A percentile compares a stretch with the other conserved stretches of the same genome.
phyloP scores from a whole-genome alignment of 64 coral and sea anemone genomes.

The Montipora cactus region DNA sequence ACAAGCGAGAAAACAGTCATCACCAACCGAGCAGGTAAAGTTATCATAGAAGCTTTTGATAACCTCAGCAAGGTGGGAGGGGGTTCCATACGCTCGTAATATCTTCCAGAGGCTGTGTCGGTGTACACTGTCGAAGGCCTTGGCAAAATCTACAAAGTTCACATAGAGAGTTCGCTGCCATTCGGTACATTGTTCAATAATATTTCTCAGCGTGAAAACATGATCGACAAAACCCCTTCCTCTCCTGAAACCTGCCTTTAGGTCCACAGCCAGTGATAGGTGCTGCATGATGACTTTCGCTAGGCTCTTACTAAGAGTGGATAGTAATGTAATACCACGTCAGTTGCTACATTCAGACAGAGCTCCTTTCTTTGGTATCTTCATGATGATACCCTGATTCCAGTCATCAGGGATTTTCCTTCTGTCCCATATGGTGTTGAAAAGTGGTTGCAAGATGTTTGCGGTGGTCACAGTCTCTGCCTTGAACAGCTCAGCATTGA shows the following conservation, averaged over 20 bases:
- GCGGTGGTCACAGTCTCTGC: constrained; percentile 1
- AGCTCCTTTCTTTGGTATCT: constrained; percentile 28
- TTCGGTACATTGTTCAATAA: constrained; percentile 2
- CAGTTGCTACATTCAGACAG: constrained; percentile 11
- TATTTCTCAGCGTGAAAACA: constrained; percentile 25
- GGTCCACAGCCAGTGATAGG: constrained; percentile 21
- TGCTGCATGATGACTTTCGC: neutral
- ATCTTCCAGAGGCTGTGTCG: constrained; percentile 34
- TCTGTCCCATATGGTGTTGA: neutral
- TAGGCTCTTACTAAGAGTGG: neutral
- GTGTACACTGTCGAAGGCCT: constrained; percentile 44
- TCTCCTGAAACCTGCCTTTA: constrained; percentile 11
- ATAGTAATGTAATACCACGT: constrained; percentile 22
- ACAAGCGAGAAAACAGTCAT: neutral
- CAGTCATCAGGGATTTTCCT: constrained; percentile 36
- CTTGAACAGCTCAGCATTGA: constrained; percentile 40
- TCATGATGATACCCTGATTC: constrained; percentile 12
- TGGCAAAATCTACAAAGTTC: constrained; percentile 56
- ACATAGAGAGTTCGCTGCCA: constrained; percentile 22
- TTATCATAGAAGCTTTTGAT: neutral
- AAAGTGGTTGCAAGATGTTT: neutral
- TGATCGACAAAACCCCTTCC: constrained; percentile 21
- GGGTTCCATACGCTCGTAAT: constrained; percentile 15
- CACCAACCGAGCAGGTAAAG: neutral
- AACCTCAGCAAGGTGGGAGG: neutral